Percentiles rank a stretch among this genome's conserved stretches.
Evolutionary conservation across 2,888 invertebrate genomes (phyloP).

Genomic region (Tenthredo scrophulariae): DNA sequence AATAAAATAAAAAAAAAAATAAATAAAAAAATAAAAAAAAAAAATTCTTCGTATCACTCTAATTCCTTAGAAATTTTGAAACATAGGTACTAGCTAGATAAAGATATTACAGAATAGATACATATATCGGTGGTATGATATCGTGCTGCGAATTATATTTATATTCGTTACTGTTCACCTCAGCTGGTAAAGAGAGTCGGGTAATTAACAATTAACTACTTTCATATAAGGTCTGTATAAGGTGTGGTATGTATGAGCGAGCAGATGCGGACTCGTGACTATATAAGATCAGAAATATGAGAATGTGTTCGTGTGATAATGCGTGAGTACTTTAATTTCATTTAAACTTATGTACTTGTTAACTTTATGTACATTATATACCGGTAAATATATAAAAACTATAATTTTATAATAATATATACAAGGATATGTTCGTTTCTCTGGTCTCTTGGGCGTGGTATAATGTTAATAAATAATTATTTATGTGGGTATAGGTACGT

Average conservation of each 20-base stretch:
- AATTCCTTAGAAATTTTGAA: constrained; percentile 34
- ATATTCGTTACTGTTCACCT: constrained; percentile 45
- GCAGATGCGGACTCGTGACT: constrained; percentile 23
- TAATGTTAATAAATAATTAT: constrained; percentile 23
- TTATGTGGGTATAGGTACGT: background rate
- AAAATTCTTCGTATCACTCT: constrained; percentile 15
- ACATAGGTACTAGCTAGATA: background rate
- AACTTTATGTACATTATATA: background rate
- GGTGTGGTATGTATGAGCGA: background rate
- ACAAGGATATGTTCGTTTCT: background rate
- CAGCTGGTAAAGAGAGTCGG: constrained; percentile 44
- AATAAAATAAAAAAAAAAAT: background rate
- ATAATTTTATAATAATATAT: constrained; percentile 27
- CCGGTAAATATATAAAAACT: background rate
- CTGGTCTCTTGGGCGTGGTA: background rate
- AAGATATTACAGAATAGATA: constrained; percentile 17
- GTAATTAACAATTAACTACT: constrained; percentile 49
- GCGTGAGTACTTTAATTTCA: background rate
- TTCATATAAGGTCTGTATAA: background rate
- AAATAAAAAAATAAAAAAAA: too few relatives aligned
- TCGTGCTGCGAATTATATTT: constrained; percentile 3
- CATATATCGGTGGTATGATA: constrained; percentile 10
- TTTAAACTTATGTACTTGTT: background rate
- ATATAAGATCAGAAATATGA: background rate
- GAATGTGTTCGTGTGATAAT: background rate